These are phyloP conservation scores for Formica selysi DNA, from an alignment of 1,140 invertebrate species.

Conservation along the genomic window DNA sequence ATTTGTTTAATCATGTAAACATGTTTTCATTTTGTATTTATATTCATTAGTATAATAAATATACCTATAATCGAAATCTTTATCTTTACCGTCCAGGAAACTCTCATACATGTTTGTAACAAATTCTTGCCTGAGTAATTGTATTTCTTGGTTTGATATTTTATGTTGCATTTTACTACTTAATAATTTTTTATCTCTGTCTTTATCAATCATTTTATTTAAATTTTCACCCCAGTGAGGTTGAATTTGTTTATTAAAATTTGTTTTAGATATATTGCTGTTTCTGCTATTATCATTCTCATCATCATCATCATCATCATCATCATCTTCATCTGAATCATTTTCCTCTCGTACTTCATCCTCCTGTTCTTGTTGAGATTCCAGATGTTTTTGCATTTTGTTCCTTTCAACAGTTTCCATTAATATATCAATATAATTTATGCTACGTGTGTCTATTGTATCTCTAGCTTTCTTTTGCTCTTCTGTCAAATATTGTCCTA, in stretches of 20 bases:
- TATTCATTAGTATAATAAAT: conserved; percentile 25
- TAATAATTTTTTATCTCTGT: conserved; percentile 34
- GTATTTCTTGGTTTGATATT: conserved; percentile 86
- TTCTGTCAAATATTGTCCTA: conserved; percentile 93
- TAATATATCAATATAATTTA: conserved; percentile 90
- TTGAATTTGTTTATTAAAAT: conserved; percentile 20
- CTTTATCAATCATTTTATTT: not conserved
- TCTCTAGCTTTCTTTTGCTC: conserved; percentile 91
- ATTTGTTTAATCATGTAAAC: not conserved
- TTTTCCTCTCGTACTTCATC: conserved; percentile 75
- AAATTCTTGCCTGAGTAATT: conserved; percentile 93
- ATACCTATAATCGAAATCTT: conserved; percentile 93
- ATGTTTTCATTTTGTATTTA: conserved; percentile 7
- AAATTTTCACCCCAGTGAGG: conserved; percentile 65
- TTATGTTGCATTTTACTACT: conserved; percentile 26
- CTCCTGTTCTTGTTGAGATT: conserved; percentile 87
- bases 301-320: conserved; percentile 37
- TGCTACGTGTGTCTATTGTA: conserved; percentile 86
- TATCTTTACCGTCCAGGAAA: conserved; percentile 94
- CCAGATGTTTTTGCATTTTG: conserved; percentile 88
- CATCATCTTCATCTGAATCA: conserved; percentile 82
- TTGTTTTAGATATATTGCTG: not conserved
- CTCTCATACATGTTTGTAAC: conserved; percentile 94
- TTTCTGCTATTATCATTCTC: conserved; percentile 72
- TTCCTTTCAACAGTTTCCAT: conserved; percentile 90